A percentile compares a stretch with the other conserved stretches of the same genome.
phyloP scores from a whole-genome alignment of 2,797 vertebrate species.

The Lateolabrax maculatus region DNA sequence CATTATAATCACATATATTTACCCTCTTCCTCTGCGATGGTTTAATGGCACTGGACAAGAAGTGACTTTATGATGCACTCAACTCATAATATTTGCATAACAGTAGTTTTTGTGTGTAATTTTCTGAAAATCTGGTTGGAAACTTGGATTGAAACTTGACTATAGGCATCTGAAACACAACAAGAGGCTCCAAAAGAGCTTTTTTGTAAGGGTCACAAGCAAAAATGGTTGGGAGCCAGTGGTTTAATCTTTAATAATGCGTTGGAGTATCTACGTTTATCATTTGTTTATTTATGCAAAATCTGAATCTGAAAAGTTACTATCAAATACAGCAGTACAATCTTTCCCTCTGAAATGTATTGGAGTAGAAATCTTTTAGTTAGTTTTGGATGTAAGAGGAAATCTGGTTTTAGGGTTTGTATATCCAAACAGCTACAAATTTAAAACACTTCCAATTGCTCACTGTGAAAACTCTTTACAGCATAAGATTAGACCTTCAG shows the following conservation, averaged over 20 bases:
- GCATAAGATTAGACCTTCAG: conserved; percentile 60
- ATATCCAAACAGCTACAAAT: conserved; percentile 18
- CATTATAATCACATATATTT: no score
- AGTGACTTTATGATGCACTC: background rate
- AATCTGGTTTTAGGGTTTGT: conserved; percentile 8
- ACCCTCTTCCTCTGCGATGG: no score
- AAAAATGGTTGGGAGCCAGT: rapidly evolving
- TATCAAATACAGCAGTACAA: background rate
- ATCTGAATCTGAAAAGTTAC: background rate
- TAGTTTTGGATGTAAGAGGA: no score
- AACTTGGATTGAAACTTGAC: background rate
- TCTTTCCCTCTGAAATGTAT: background rate
- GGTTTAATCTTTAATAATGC: background rate
- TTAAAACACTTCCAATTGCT: conserved; percentile 25
- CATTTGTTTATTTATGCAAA: background rate
- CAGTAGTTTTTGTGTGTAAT: no score
- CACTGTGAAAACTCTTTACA: conserved; percentile 43
- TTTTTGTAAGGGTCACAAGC: background rate
- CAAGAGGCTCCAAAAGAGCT: background rate
- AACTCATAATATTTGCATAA: background rate
- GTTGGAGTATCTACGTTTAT: background rate
- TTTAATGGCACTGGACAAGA: no score
- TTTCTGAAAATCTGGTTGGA: background rate
- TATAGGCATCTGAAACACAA: background rate
- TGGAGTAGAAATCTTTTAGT: background rate